Evolutionary conservation across 2,888 invertebrate genomes (phyloP), one percentile per base, ranked within the genome.

Genomic region (Chymomyza procnemis): DNA sequence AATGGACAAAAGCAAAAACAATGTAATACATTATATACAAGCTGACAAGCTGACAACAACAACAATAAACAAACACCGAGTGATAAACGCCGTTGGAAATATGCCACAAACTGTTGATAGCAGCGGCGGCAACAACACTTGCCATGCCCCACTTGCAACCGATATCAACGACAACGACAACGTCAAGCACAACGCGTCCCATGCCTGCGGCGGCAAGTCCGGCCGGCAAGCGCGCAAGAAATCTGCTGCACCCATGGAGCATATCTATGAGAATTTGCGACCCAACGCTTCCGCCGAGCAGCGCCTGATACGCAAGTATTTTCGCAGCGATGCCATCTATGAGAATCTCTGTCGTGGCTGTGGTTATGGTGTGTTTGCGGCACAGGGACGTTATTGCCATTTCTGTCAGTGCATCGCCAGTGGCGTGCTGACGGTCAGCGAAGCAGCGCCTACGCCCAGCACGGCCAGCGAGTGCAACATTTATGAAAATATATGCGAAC

Each of bases 261-360:
- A 74, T 56, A 76, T 74, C 67, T 83, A 87, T 69, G 85, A 88
- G 47, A 88, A 84, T 74, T 66, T 84, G 68, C 72, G 3, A 55
- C 52, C 48, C 63, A 66, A n/a, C n/a, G n/a, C n/a, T n/a, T n/a
- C 61, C 12, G 30, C 68, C 65, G 41, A 69, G 61, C 71, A 71
- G 67, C 71, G 41, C 3, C 52, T 78, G 66, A 75, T 90, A 62
- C 80, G 87, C 63, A 89, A 89, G 64, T 89, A 88, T 70, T 89
- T 90, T 73, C 86, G 82, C 30, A 85, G 83, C 64, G 86, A 85
- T 14, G 79, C 80, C 22, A 80, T 88, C 64, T 90, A 91, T 60
- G 90, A 90, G 75, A 91, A 91, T 79, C 69, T 91, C 26, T 91
- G 91, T 66, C 87, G 87, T 48, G 89, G 89, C 60, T 91, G 91